A percentile compares a stretch with the other conserved stretches of the same genome.
Conservation (phyloP, 2,888 invertebrate genomes). For the Habroteleia sp. region DNA sequence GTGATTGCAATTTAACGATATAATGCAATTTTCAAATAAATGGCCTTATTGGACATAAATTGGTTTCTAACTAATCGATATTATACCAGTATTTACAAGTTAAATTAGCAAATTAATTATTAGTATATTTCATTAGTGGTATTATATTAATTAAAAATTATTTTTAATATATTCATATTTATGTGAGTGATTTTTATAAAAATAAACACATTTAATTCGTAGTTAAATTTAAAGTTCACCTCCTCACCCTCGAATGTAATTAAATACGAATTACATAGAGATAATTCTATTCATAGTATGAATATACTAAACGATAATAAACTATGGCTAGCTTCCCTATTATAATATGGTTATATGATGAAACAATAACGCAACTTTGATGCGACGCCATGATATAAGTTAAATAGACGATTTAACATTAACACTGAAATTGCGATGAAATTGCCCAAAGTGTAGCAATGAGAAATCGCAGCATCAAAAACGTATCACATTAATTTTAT, state of each 20-base stretch:
- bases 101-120: conserved; percentile 29
- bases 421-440: not conserved
- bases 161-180: not conserved
- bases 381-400: not conserved
- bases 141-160: conserved; percentile 1
- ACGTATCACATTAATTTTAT: too few species aligned
- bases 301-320: conserved; percentile 14
- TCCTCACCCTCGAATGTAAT: too few species aligned
- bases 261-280: conserved; percentile 1
- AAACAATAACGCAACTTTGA: conserved; percentile 15
- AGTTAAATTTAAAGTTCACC: too few species aligned
- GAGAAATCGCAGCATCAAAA: too few species aligned
- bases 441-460: not conserved
- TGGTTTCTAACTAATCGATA: conserved; percentile 26
- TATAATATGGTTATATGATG: conserved; percentile 9
- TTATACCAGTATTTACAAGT: conserved; percentile 28
- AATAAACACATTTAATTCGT: too few species aligned
- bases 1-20: not conserved
- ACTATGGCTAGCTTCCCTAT: conserved; percentile 1
- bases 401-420: not conserved
- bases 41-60: conserved; percentile 15
- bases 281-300: conserved; percentile 6
- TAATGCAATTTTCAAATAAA: conserved; percentile 23
- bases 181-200: too few species aligned
- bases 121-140: not conserved